Evolutionary conservation across 2,888 invertebrate species (phyloP).

Genomic region (Tenthredo notha): DNA sequence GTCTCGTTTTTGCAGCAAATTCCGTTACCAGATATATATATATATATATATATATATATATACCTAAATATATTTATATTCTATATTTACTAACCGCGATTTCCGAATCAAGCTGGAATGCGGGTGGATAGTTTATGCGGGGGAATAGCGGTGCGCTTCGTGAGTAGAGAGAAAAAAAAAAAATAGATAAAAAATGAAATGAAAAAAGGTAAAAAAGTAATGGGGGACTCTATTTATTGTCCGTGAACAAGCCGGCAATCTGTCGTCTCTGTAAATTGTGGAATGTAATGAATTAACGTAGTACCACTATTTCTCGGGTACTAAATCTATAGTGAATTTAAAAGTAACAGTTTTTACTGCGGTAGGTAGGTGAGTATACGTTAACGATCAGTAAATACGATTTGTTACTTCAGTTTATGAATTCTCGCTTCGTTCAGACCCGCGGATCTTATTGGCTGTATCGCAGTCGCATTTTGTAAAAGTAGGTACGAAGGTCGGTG

Average conservation of each 20-base stretch:
- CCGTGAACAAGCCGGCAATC: constrained; percentile 17
- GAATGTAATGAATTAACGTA: constrained; percentile 12
- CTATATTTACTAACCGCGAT: constrained; percentile 8
- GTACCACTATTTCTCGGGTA: constrained; percentile 2
- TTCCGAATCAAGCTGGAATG: not conserved
- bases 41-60: no score
- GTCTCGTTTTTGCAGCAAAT: not conserved
- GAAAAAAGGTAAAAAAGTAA: not conserved
- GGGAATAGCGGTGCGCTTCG: not conserved
- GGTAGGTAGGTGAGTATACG: not conserved
- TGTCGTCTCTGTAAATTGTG: constrained; percentile 5
- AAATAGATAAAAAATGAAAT: not conserved
- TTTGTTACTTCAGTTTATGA: not conserved
- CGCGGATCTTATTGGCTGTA: not conserved
- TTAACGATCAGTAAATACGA: not conserved
- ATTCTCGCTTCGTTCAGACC: not conserved
- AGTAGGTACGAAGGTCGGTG: constrained; percentile 8
- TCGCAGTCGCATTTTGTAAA: not conserved
- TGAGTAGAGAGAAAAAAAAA: not conserved
- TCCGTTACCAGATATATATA: not conserved
- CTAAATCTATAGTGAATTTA: not conserved
- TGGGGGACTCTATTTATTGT: constrained; percentile 15
- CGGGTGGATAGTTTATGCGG: not conserved
- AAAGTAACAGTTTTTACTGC: not conserved
- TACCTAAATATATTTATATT: not conserved